Conservation (phyloP, 2,888 invertebrate genomes). For the Synanthedon tipuliformis region DNA sequence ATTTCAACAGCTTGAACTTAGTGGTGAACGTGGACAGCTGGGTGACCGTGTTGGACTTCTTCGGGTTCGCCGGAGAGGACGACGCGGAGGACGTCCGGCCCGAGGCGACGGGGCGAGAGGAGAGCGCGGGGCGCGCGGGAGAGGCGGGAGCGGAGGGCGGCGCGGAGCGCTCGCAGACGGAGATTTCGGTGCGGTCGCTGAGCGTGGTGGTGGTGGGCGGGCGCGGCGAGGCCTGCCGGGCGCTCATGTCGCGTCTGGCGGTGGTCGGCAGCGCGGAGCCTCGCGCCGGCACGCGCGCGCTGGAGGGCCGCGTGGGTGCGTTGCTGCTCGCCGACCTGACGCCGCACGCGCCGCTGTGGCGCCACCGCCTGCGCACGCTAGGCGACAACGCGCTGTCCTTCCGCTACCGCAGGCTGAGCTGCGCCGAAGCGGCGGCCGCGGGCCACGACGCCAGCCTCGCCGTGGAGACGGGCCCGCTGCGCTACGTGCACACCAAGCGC, state of each 20-base stretch:
- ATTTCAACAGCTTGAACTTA: constrained; percentile 92
- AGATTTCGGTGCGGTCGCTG: constrained; percentile 74
- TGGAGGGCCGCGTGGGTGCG: constrained; percentile 79
- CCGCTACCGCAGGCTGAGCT: constrained; percentile 68
- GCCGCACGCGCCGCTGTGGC: constrained; percentile 82
- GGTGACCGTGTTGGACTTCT: constrained; percentile 95
- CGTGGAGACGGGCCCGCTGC: constrained; percentile 89
- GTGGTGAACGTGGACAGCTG: constrained; percentile 94
- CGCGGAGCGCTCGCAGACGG: constrained; percentile 61
- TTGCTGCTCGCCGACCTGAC: constrained; percentile 84
- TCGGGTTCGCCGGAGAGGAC: constrained; percentile 73
- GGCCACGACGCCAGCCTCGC: constrained; percentile 77
- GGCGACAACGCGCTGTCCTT: constrained; percentile 85
- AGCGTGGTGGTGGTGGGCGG: constrained; percentile 7
- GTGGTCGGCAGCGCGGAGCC: constrained; percentile 30
- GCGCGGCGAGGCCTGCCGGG: constrained; percentile 28
- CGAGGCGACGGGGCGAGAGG: neutral
- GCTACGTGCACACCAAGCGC: constrained; percentile 93
- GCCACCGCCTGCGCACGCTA: constrained; percentile 84
- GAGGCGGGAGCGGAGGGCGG: constrained; percentile 39
- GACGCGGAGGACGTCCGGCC: constrained; percentile 13
- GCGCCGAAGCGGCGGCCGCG: constrained; percentile 57
- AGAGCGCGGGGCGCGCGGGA: constrained; percentile 35
- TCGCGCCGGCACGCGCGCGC: constrained; percentile 23
- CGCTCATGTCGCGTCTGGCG: constrained; percentile 39